Percentiles rank a stretch among this genome's conserved stretches.
These are phyloP conservation scores for Cryptotermes secundus DNA, from an alignment of 1,140 invertebrate genomes.

Conservation along the genomic window DNA sequence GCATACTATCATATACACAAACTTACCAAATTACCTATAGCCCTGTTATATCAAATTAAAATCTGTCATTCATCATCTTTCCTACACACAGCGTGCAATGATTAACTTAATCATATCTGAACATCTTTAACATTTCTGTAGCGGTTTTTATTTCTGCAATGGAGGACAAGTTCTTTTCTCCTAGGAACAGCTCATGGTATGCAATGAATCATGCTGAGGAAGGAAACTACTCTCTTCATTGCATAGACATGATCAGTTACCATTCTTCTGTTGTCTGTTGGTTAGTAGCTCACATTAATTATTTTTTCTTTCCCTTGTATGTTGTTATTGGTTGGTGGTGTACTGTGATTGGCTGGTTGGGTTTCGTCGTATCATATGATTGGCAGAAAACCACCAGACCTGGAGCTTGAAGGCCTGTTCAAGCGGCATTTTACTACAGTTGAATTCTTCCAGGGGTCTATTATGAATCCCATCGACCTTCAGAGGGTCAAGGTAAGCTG, in stretches of 20 bases:
- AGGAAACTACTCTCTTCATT: background rate
- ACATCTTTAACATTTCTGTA: background rate
- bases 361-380: constrained; percentile 24
- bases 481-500: constrained; percentile 98
- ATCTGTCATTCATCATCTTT: background rate
- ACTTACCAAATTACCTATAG: background rate
- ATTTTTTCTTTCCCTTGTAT: constrained; percentile 24
- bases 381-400: constrained; percentile 84
- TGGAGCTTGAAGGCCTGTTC: constrained; percentile 98
- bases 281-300: constrained; percentile 25
- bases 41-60: background rate
- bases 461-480: constrained; percentile 99
- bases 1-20: background rate
- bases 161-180: background rate
- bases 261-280: constrained; percentile 9
- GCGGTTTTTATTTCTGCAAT: constrained; percentile 15
- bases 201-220: background rate
- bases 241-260: background rate
- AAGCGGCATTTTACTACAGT: constrained; percentile 99
- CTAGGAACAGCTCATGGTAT: constrained; percentile 2
- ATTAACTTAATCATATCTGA: background rate
- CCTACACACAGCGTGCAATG: background rate
- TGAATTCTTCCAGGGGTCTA: constrained; percentile 99
- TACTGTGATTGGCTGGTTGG: constrained; percentile 23
- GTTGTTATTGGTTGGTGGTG: constrained; percentile 9